phyloP scores from a whole-genome alignment of 35 echinoderm and acorn worm species.

The Patiria miniata region DNA sequence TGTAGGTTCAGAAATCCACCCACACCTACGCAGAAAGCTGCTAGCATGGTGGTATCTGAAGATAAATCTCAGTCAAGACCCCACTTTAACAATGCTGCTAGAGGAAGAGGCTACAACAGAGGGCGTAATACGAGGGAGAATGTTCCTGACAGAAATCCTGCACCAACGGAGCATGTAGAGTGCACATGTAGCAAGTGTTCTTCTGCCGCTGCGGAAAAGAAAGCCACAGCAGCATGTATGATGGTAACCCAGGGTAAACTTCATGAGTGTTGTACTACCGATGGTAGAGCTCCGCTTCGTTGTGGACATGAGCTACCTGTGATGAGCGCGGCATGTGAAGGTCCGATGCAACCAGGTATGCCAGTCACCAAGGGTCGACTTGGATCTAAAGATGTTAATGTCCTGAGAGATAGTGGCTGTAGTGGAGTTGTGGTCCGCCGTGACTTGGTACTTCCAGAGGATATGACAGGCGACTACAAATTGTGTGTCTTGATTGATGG shows the following conservation, averaged over 20 bases:
- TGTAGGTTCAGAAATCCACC: neutral
- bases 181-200: neutral
- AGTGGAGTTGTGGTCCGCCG: conserved; percentile 41
- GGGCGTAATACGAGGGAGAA: neutral
- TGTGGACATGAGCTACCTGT: neutral
- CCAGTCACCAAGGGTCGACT: conserved; percentile 43
- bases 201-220: neutral
- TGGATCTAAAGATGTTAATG: neutral
- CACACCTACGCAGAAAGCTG: neutral
- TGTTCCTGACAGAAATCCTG: neutral
- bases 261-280: neutral
- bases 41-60: neutral
- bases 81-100: too few species aligned
- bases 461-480: conserved; percentile 34
- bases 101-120: neutral
- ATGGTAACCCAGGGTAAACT: neutral
- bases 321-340: conserved; percentile 44
- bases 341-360: conserved; percentile 17
- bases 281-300: neutral
- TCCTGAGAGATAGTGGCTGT: conserved; percentile 61
- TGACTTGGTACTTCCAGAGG: conserved; percentile 2
- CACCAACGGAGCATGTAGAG: neutral
- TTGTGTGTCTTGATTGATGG: conserved; percentile 57
- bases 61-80: neutral
- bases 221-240: too few species aligned